Percentiles rank a stretch among this genome's conserved stretches.
Conservation (phyloP, 1,140 invertebrate genomes). For the Homarus americanus region DNA sequence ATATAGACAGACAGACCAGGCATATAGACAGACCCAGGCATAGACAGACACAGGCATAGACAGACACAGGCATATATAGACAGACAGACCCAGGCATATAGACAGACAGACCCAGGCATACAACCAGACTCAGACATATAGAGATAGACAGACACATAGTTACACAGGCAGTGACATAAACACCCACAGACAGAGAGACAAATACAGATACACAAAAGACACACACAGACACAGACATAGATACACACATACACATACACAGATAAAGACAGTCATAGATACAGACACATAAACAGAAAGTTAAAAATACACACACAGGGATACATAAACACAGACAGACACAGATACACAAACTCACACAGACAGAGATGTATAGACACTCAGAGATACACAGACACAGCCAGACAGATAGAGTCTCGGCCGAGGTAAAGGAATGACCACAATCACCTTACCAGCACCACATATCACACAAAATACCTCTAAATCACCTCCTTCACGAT, state of each 20-base stretch:
- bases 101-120: too few relatives aligned
- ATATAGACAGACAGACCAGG: too few relatives aligned
- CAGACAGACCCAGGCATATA: too few relatives aligned
- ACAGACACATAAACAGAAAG: not conserved
- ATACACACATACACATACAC: not conserved
- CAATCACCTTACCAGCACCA: not conserved
- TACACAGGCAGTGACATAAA: too few relatives aligned
- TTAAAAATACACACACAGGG: not conserved
- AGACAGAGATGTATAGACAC: not conserved
- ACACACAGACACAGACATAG: not conserved
- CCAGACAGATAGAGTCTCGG: not conserved
- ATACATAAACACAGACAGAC: not conserved
- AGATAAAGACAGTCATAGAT: not conserved
- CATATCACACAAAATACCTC: not conserved
- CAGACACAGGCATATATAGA: too few relatives aligned
- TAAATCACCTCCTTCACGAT: not conserved
- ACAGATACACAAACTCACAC: not conserved
- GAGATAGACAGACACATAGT: too few relatives aligned
- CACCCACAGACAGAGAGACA: too few relatives aligned
- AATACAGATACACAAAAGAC: not conserved
- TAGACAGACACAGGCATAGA: too few relatives aligned
- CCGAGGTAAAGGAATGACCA: not conserved
- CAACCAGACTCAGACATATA: too few relatives aligned
- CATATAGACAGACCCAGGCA: too few relatives aligned
- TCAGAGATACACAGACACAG: not conserved